Conservation (phyloP, 2,888 invertebrate species). For the Leptinotarsa peninsularis region DNA sequence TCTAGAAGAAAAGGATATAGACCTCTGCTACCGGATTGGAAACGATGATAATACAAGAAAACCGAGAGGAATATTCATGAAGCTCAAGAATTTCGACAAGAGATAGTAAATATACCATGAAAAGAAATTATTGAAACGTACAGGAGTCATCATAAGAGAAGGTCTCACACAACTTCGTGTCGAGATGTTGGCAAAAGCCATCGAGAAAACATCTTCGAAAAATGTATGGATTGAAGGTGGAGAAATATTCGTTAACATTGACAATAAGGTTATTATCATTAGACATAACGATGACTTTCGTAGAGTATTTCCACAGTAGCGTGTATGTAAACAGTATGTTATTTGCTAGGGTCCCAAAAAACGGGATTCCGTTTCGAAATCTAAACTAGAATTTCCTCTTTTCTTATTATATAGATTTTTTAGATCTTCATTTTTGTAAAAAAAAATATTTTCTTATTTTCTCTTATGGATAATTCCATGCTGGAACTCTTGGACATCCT, state of each 20-base stretch:
- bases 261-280: slow-evolving; percentile 21
- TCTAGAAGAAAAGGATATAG: too few relatives aligned
- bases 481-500: slow-evolving; percentile 23
- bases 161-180: slow-evolving; percentile 21
- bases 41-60: too few relatives aligned
- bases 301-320: too few relatives aligned
- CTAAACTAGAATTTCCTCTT: slow-evolving; percentile 13
- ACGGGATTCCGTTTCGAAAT: slow-evolving; percentile 1
- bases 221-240: neutral
- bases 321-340: neutral
- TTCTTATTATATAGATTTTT: neutral
- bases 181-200: neutral
- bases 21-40: too few relatives aligned
- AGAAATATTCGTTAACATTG: slow-evolving; percentile 16
- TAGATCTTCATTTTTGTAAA: neutral
- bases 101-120: too few relatives aligned
- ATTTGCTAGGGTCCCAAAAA: slow-evolving; percentile 8
- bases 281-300: slow-evolving; percentile 10
- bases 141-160: slow-evolving; percentile 7
- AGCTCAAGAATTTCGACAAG: too few relatives aligned
- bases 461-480: slow-evolving; percentile 6
- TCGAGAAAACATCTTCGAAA: neutral
- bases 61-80: too few relatives aligned
- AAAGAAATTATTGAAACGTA: too few relatives aligned
- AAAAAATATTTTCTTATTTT: neutral